A percentile compares a stretch with the other conserved stretches of the same genome.
These are phyloP conservation scores for Pandemis cinnamomeana DNA, from an alignment of 2,888 invertebrate genomes.

Conservation along the genomic window DNA sequence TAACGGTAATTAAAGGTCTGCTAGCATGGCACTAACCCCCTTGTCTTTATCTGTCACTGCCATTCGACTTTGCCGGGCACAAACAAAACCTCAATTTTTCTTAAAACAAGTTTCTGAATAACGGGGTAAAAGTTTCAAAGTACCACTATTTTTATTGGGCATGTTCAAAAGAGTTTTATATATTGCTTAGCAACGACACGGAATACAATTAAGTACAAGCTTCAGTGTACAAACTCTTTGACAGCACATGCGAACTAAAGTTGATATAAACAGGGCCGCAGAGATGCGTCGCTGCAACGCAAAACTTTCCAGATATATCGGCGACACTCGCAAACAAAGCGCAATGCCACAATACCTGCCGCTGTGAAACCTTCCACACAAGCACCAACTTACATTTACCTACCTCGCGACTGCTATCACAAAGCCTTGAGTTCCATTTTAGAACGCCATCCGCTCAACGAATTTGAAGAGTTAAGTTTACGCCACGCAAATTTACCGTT, in stretches of 20 bases:
- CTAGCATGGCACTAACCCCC: no score
- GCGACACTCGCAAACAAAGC: slow-evolving; percentile 79
- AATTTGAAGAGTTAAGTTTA: slow-evolving; percentile 51
- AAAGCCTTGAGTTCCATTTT: slow-evolving; percentile 55
- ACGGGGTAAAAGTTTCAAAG: no score
- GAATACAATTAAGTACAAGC: slow-evolving; percentile 25
- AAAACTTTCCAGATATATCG: slow-evolving; percentile 80
- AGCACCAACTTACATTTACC: slow-evolving; percentile 55
- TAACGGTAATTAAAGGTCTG: no score
- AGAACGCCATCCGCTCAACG: slow-evolving; percentile 49
- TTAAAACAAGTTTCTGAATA: no score
- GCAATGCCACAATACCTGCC: slow-evolving; percentile 72
- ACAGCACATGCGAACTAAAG: slow-evolving; percentile 45
- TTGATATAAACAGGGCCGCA: slow-evolving; percentile 54
- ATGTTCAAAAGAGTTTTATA: neutral
- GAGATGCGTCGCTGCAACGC: slow-evolving; percentile 68
- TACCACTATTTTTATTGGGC: no score
- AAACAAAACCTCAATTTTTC: no score
- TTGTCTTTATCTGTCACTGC: no score
- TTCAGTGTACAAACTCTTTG: slow-evolving; percentile 39
- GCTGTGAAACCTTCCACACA: slow-evolving; percentile 57
- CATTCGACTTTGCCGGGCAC: no score
- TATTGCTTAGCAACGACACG: slow-evolving; percentile 6
- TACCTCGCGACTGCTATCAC: slow-evolving; percentile 40
- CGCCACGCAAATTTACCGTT: slow-evolving; percentile 53